Evolutionary conservation across 2,888 invertebrate genomes (phyloP), one percentile per base, ranked within the genome.

Genomic region (Eumacrocentrus americanus): DNA sequence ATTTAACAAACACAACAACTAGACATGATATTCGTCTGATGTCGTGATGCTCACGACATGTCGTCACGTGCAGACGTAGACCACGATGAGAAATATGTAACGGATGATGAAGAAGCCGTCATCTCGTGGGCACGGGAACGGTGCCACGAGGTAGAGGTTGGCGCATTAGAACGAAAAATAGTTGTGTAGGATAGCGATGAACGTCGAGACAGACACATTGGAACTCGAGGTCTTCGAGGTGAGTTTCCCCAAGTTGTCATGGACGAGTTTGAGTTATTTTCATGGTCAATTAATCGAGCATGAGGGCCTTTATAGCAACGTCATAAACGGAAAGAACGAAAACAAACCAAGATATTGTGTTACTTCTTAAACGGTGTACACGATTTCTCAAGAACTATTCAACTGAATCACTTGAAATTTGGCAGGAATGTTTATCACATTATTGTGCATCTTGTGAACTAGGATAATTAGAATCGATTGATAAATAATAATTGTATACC

Each of bases 151-250:
- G 73, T 74, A 74, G 70, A 73, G 71, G 70, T 72, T 74, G 67
- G 60, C 54, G 73, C 72, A 70, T 70, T 72, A 71, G 72, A 69
- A 73, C 68, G 73, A 67, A 72, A 71, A 73, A 69, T 74, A 72
- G 70, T 72, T 64, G 58, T 62, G 63, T 66, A 68, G 67, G 61
- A 63, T 67, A 70, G 69, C 73, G 75, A 79, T 79, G 79, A 79
- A 72, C 75, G 73, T 70, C 6, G 75, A 77, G 71, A 70, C 73
- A 69, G 80, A 80, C 72, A 77, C 76, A 67, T 74, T 80, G 73
- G 80, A 80, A 75, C 80, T 80, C 75, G 79, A 80, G 70, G 79
- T 80, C 68, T 80, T 80, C 78, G 80, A 80, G 80, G 80, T 80
- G 71, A 74, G 79, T 74, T 66, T 67, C 9, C 9, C n/a, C 1